These are phyloP conservation scores for Psix sp. DNA, from an alignment of 1,140 invertebrate genomes.

Conservation along the genomic window DNA sequence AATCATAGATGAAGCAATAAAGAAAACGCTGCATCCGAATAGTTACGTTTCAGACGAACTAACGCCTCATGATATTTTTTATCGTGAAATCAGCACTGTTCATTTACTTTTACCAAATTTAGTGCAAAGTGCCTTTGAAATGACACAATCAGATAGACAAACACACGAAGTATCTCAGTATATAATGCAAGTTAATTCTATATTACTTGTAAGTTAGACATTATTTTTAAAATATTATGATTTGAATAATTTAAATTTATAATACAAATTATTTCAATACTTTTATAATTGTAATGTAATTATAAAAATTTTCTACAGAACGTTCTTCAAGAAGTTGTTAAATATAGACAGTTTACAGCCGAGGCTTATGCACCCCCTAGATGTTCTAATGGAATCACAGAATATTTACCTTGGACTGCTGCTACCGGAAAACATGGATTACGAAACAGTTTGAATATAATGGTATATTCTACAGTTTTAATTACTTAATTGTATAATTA, in stretches of 20 bases:
- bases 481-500: not conserved
- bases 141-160: slow-evolving; percentile 78
- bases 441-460: slow-evolving; percentile 76
- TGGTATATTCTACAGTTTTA: slow-evolving; percentile 62
- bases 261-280: not conserved
- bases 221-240: slow-evolving; percentile 9
- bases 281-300: slow-evolving; percentile 2
- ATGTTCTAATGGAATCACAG: slow-evolving; percentile 68
- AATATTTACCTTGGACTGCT: slow-evolving; percentile 83
- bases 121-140: slow-evolving; percentile 76
- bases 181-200: slow-evolving; percentile 79
- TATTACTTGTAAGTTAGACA: slow-evolving; percentile 75
- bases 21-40: slow-evolving; percentile 77
- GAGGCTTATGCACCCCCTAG: slow-evolving; percentile 75
- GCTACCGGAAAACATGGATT: slow-evolving; percentile 78
- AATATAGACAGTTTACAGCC: slow-evolving; percentile 79
- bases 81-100: slow-evolving; percentile 81
- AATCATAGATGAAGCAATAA: slow-evolving; percentile 80
- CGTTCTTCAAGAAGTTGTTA: slow-evolving; percentile 79
- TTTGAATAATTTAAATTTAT: too few relatives aligned
- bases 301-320: too few relatives aligned
- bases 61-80: slow-evolving; percentile 84
- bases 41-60: slow-evolving; percentile 76
- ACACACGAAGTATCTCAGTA: slow-evolving; percentile 77
- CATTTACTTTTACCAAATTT: slow-evolving; percentile 79